A percentile compares a stretch with the other conserved stretches of the same genome.
Conservation (phyloP, 1,140 invertebrate species). For the Triops cancriformis region DNA sequence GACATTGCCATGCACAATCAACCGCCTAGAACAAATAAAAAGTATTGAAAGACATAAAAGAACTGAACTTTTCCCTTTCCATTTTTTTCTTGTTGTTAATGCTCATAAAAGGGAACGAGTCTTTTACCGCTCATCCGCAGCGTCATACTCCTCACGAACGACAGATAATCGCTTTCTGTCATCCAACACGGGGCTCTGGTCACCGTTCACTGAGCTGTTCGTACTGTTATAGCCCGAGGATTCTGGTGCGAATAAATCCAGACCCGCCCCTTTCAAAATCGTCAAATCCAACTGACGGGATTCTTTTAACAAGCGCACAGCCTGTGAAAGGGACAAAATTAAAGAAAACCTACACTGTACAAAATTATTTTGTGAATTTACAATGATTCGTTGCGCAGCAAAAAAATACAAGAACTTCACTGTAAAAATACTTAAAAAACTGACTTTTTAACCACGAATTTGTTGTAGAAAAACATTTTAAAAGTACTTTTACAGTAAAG, state of each 20-base stretch:
- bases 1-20: slow-evolving; percentile 23
- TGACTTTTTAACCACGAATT: no score
- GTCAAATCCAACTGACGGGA: slow-evolving; percentile 61
- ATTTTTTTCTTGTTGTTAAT: neutral
- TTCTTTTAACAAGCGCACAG: slow-evolving; percentile 54
- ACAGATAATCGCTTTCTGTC: slow-evolving; percentile 51
- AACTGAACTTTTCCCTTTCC: neutral
- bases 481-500: no score
- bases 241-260: slow-evolving; percentile 60
- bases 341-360: no score
- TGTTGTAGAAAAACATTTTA: no score
- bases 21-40: slow-evolving; percentile 19
- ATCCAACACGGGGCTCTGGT: slow-evolving; percentile 38
- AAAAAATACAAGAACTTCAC: no score
- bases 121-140: slow-evolving; percentile 36
- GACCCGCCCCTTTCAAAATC: slow-evolving; percentile 60
- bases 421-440: no score
- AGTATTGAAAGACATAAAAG: neutral
- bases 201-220: slow-evolving; percentile 62
- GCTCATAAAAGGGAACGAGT: slow-evolving; percentile 1
- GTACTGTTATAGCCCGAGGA: slow-evolving; percentile 71
- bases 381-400: no score
- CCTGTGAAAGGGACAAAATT: neutral
- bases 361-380: no score
- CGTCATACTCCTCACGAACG: slow-evolving; percentile 50